Evolutionary conservation across 2,113 vertebrate genomes (phyloP), one percentile per base, ranked within the genome.

Genomic region (Zeus faber): DNA sequence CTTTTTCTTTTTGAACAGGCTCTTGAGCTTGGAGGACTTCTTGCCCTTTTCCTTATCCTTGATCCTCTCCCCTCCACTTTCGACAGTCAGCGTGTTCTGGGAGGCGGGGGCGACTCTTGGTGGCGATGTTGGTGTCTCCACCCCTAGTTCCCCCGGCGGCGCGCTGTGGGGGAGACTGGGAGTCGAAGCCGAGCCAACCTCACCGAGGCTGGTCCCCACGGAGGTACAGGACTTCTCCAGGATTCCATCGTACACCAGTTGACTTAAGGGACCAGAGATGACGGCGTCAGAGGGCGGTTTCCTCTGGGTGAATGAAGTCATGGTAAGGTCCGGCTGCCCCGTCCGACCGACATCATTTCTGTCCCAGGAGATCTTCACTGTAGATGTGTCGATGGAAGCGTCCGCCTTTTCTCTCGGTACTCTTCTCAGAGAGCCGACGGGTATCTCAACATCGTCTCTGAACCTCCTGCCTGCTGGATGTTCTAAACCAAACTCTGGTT

Each of bases 11-110:
- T 94, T 98, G 73, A 98, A 96, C 65, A 96, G 89, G 67, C 87
- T 96, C 90, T 95, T 98, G 6, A 98, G 91, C 89, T 92, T 97
- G 1, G 92, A 89, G 54, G 93, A 83, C 84, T 93, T 98, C 87
- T 92, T 97, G 76, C 26, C 87, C 78, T 95, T 97, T 66, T 94
- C 92, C 51, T 90, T 91, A 1, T 83, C 71, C 11, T 61, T 84
- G 56, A 16, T 71, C 35, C 86, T 90, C 11, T 91, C 89, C 39
- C 77, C 88, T 35, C 87, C 66, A 46, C 90, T 86, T 54, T 91
- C 91, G 3, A 78, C 70, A 64, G 84, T 78, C 33, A 86, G 86
- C 52, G 85, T 67, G 18, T 82, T 64, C 1, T 4, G 27, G 26
- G 74, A 49, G 5, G 24, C n/a, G 17, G 10, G 0, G 14, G 55